Evolutionary conservation across 2,888 invertebrate genomes (phyloP), one percentile per base, ranked within the genome.

Genomic region (Cylloceria caligata): DNA sequence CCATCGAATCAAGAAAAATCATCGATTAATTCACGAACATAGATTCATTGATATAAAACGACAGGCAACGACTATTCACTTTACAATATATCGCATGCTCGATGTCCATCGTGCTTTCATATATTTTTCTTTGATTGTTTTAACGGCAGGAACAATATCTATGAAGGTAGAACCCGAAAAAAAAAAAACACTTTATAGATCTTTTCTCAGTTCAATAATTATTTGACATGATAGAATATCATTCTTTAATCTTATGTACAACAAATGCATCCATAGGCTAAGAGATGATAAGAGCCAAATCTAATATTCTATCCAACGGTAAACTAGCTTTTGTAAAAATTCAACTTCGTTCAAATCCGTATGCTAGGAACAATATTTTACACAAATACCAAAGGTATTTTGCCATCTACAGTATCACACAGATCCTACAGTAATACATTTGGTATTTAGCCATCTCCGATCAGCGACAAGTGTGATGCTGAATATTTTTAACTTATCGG

Each of bases 11-110:
- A 19, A 1, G 30, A 24, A 45, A 78, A 39, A 34, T 79, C 21
- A 21, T 9, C 16, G 27, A 30, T 39, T 24, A 60, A 79, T 49
- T 67, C 60, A 60, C 5, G 42, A 52, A 19, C 9, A 42, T 45
- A 34, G 9, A 24, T 62, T 42, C 16, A 39, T 39, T 36, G 62
- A 36, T 19, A 62, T 9, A 34, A 13, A 39, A 39, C 62, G 1
- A 39, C 39, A 34, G 2, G 7, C 11, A 39, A 62, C 16, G 45
- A 24, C 39, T 36, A 21, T 21, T 24, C 13, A 11, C 24, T 21
- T 3, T 39, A 39, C 19, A 6, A 24, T 39, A 39, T 21, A 21
- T 62, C 24, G 13, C 62, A 13, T 34, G 24, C 42, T 1, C 6
- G 5, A n/a, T 7, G 6, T n/a, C 16, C 45, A 16, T 16, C 6